Evolutionary conservation across 2,888 invertebrate genomes (phyloP).

Genomic region (Crocallis elinguaria): DNA sequence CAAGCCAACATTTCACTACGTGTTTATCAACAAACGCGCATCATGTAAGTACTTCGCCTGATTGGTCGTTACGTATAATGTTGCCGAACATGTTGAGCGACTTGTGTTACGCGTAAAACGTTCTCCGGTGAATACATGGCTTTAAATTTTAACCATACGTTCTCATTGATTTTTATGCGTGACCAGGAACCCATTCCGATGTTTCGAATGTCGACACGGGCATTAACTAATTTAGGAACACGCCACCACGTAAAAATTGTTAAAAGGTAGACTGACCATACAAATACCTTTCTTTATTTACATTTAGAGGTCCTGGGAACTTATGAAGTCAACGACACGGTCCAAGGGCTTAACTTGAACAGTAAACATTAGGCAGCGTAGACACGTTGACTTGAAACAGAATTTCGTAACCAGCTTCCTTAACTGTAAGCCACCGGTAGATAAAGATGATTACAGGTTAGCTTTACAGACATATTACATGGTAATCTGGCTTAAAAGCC

Average conservation of each 20-base stretch:
- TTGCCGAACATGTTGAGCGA: no score
- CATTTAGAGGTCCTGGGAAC: conserved; percentile 45
- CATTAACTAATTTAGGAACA: conserved; percentile 31
- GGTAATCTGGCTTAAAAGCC: conserved; percentile 49
- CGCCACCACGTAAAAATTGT: conserved; percentile 38
- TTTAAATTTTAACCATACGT: background rate
- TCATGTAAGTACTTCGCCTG: no score
- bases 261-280: conserved; percentile 42
- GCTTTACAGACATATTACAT: conserved; percentile 41
- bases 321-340: conserved; percentile 54
- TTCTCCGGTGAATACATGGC: no score
- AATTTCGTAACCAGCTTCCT: conserved; percentile 49
- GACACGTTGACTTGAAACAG: conserved; percentile 20
- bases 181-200: conserved; percentile 17
- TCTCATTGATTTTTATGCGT: conserved; percentile 33
- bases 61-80: no score
- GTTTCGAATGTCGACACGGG: conserved; percentile 22
- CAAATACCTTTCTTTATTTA: conserved; percentile 50
- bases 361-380: conserved; percentile 45
- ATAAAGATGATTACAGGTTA: conserved; percentile 51
- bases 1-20: no score
- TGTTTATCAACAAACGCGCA: no score
- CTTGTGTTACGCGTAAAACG: no score
- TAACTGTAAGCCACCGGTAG: conserved; percentile 38
- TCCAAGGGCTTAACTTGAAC: conserved; percentile 45